Evolutionary conservation across 2,113 vertebrate species (phyloP).

Genomic region (Eptatretus burgeri): DNA sequence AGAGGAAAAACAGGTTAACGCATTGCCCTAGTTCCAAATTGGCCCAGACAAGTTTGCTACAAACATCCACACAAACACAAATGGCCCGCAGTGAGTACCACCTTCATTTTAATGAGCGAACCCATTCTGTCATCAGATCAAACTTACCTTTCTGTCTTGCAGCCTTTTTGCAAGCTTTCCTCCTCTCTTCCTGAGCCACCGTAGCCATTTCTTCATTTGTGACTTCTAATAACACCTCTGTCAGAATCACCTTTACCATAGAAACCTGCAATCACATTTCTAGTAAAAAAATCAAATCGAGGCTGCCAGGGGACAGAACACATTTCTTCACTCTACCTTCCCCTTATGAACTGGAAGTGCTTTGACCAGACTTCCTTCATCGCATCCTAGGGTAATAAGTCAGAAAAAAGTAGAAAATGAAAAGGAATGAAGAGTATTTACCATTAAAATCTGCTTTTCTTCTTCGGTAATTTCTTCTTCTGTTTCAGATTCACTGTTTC

Average conservation of each 20-base stretch:
- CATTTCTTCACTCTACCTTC: too few species aligned
- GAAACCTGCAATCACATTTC: neutral
- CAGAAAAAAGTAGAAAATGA: too few species aligned
- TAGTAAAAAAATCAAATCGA: too few species aligned
- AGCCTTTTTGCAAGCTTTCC: too few species aligned
- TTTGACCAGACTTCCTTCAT: too few species aligned
- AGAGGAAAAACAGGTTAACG: neutral
- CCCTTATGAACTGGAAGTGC: too few species aligned
- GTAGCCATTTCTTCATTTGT: neutral
- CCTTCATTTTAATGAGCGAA: neutral
- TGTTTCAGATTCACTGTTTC: too few species aligned
- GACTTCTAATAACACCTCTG: neutral
- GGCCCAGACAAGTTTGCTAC: neutral
- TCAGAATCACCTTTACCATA: neutral
- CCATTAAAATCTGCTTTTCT: too few species aligned
- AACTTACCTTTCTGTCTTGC: neutral
- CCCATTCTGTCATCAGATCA: neutral
- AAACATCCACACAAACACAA: neutral
- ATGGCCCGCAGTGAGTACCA: neutral
- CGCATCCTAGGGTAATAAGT: too few species aligned
- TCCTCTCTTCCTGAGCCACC: neutral
- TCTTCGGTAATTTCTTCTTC: too few species aligned
- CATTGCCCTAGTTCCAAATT: neutral
- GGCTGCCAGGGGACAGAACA: too few species aligned
- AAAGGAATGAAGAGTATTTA: too few species aligned